A percentile compares a stretch with the other conserved stretches of the same genome.
Conservation (phyloP, 2,797 vertebrate genomes). For the Macropodus opercularis region DNA sequence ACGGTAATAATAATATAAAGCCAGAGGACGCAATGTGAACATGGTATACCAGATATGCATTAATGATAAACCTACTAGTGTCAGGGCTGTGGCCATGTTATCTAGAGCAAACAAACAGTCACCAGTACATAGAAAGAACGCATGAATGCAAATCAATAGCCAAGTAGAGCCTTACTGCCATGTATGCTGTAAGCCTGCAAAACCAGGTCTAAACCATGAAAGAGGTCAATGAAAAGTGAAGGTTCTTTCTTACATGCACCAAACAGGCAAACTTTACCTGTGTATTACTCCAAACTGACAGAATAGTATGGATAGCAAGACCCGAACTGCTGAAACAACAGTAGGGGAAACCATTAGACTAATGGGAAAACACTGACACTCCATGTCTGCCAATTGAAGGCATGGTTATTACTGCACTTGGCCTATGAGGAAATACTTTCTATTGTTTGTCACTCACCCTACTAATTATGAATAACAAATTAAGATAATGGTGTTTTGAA, state of each 20-base stretch:
- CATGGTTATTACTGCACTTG: conserved; percentile 23
- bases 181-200: no score
- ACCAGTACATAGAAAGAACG: no score
- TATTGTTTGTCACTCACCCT: conserved; percentile 9
- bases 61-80: no score
- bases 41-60: not conserved
- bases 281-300: conserved; percentile 6
- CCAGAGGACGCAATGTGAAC: conserved; percentile 4
- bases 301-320: conserved; percentile 49
- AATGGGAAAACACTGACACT: conserved; percentile 35
- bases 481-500: not conserved
- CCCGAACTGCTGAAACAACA: conserved; percentile 55
- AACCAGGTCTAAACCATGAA: no score
- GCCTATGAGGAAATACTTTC: conserved; percentile 31
- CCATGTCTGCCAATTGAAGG: conserved; percentile 19
- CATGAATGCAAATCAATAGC: no score
- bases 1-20: no score
- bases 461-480: conserved; percentile 3
- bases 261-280: not conserved
- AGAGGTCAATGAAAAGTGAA: no score
- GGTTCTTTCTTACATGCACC: not conserved
- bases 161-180: no score
- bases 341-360: conserved; percentile 47
- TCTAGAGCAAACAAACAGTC: no score
- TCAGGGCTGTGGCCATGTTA: no score